These are phyloP conservation scores for Passer montanus DNA, from an alignment of 2,113 vertebrate species.

Conservation along the genomic window DNA sequence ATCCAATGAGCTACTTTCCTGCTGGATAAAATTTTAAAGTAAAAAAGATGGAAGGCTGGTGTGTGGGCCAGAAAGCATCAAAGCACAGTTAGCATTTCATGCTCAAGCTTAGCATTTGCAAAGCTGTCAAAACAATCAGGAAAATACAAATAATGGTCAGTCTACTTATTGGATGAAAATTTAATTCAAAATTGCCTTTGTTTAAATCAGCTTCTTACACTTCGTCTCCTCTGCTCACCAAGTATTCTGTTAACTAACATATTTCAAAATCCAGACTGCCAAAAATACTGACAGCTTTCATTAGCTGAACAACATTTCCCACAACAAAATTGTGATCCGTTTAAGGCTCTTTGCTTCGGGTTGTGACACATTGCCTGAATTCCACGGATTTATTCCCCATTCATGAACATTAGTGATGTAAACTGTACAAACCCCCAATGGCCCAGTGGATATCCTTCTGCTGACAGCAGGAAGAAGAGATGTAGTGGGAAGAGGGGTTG, in stretches of 20 bases:
- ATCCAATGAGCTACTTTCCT: conserved; percentile 5
- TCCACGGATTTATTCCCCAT: background rate
- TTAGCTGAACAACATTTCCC: background rate
- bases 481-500: background rate
- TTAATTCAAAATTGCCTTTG: conserved; percentile 1
- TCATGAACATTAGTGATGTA: background rate
- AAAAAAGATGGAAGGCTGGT: conserved; percentile 4
- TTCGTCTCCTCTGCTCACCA: background rate
- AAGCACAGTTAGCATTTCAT: background rate
- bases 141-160: conserved; percentile 36
- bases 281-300: background rate
- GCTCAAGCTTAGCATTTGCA: conserved; percentile 10
- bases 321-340: background rate
- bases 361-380: background rate
- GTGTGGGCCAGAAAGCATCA: background rate
- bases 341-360: background rate
- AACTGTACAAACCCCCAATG: background rate
- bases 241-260: background rate
- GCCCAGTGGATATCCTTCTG: background rate
- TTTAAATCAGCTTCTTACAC: conserved; percentile 7
- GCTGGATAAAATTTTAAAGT: conserved; percentile 19
- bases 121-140: conserved; percentile 12
- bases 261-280: background rate
- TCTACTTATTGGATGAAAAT: background rate
- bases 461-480: background rate